Evolutionary conservation across 2,113 vertebrate species (phyloP).

Genomic region (Myotis davidii): DNA sequence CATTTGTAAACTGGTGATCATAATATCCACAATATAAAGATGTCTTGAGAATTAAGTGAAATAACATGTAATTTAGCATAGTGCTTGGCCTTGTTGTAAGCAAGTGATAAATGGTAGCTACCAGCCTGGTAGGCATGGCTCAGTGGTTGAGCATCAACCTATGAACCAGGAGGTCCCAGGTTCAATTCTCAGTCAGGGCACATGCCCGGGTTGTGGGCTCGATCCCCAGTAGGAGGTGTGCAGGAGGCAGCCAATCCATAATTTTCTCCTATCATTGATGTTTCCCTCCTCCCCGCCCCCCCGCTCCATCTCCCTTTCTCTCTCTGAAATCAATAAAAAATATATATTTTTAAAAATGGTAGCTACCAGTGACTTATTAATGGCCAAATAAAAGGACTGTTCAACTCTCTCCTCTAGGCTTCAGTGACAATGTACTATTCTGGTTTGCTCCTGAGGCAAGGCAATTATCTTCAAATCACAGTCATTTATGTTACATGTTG

Average conservation of each 20-base stretch:
- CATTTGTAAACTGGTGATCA: not conserved
- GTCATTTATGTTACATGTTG: not conserved
- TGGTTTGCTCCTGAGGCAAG: not conserved
- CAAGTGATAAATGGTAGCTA: not conserved
- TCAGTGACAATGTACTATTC: not conserved
- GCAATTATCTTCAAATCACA: not conserved
- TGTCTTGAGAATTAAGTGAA: conserved; percentile 38
- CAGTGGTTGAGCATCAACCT: too few species aligned
- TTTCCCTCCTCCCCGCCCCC: too few species aligned
- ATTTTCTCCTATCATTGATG: too few species aligned
- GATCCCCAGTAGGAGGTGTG: too few species aligned
- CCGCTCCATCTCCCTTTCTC: too few species aligned
- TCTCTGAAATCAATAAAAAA: too few species aligned
- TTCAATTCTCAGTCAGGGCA: too few species aligned
- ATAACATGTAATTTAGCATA: not conserved
- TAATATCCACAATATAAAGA: not conserved
- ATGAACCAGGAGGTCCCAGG: too few species aligned
- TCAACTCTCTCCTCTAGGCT: not conserved
- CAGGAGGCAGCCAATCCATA: too few species aligned
- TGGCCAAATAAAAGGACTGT: not conserved
- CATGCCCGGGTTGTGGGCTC: too few species aligned
- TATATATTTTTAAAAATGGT: not conserved
- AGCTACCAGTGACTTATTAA: not conserved
- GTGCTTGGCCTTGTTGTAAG: not conserved
- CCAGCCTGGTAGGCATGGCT: not conserved